These are phyloP conservation scores for Lasioglossum villosulum DNA, from an alignment of 2,888 invertebrate genomes.

Conservation along the genomic window DNA sequence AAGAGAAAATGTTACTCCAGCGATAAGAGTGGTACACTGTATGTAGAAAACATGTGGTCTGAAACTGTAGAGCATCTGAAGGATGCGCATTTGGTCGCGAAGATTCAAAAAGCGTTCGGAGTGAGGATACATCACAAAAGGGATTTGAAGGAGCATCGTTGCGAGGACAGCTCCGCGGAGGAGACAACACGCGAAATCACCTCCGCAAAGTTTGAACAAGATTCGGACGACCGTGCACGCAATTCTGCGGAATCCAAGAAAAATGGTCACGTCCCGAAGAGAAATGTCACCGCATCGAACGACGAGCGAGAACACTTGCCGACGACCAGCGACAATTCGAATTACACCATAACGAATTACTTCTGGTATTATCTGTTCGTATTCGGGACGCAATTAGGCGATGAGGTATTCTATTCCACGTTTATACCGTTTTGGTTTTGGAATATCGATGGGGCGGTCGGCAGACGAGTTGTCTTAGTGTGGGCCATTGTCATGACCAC, in stretches of 20 bases:
- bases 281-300: constrained; percentile 54
- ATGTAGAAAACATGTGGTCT: constrained; percentile 70
- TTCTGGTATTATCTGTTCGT: constrained; percentile 94
- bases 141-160: constrained; percentile 16
- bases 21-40: constrained; percentile 34
- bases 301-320: constrained; percentile 26
- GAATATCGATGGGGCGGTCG: constrained; percentile 96
- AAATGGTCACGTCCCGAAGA: constrained; percentile 56
- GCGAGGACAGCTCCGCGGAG: background rate
- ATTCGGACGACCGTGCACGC: background rate
- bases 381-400: constrained; percentile 94
- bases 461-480: constrained; percentile 92
- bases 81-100: constrained; percentile 91
- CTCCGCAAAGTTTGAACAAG: constrained; percentile 9
- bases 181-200: background rate
- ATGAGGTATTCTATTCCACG: constrained; percentile 95
- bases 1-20: constrained; percentile 31
- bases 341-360: constrained; percentile 88
- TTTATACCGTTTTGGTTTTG: constrained; percentile 98
- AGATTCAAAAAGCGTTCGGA: constrained; percentile 92
- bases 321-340: constrained; percentile 80
- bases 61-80: constrained; percentile 88
- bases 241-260: constrained; percentile 37
- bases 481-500: constrained; percentile 94
- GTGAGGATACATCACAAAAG: constrained; percentile 85